Evolutionary conservation across 2,888 invertebrate species (phyloP), one percentile per base, ranked within the genome.

Genomic region (Lysandra bellargus): DNA sequence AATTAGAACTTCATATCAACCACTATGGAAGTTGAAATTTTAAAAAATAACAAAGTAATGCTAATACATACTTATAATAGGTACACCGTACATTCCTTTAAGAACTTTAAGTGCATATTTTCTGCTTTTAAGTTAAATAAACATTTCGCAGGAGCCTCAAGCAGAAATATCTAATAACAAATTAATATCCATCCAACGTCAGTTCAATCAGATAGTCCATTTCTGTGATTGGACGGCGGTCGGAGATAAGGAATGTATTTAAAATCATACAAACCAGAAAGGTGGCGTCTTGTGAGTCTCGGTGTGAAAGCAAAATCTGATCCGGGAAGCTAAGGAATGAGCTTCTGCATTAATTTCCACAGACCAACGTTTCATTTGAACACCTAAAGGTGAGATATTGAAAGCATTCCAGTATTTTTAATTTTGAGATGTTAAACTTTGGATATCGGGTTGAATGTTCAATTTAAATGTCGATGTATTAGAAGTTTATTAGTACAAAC

Each of bases 251-350:
- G 14, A 33, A 76, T 33, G 33, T 57, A 76, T 53, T 57, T 57
- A 76, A 57, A 53, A 57, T 49, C 76, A 57, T 57, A 76, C 5
- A 76, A 76, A 76, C 53, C 17, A 53, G 49, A 30, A 57, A 44
- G 53, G 74, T 80, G 79, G 80, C 82, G 81, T 83, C 82, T 82
- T 81, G 83, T 80, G 83, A 84, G 85, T 86, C 85, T 86, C 86
- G 85, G 88, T 84, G 87, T 90, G 88, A 91, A 91, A 91, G 91
- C 89, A 89, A 89, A 90, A 90, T 88, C 90, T 89, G 90, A 90
- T 91, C 88, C 86, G 82, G 90, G 91, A 90, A 82, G 85, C 85
- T 81, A 80, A 82, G 83, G 82, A 83, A 84, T 84, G 83, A 84
- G 83, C 84, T 84, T 83, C 84, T 85, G 87, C 86, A 87, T 88